Evolutionary conservation across 2,797 vertebrate genomes (phyloP), one percentile per base, ranked within the genome.

Genomic region (Mustela erminea): DNA sequence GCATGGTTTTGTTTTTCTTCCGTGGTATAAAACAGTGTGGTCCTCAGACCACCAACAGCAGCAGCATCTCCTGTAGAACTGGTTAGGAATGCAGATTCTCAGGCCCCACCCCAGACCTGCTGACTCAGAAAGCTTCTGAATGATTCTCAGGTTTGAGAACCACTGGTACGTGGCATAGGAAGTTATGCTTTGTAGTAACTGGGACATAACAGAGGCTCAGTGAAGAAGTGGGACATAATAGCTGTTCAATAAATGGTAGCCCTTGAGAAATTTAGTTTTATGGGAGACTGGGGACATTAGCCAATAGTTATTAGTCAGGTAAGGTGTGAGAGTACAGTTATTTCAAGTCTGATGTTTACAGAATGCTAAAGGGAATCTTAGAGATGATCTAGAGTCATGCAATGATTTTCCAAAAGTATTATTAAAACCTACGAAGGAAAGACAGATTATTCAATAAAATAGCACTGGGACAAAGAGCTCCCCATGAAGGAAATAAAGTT

Each of bases 91-190:
- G n/a, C 80, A n/a, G 15, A 54, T 46, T 72, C 60, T 83, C 7
- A 15, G 41, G 23, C 38, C 62, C 18, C 23, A 8, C 11, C 15
- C 38, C 29, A 46, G 60, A 93, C 38, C n/a, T 86, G 17, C 38
- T 83, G 10, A 87, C 3, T 75, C n/a, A 68, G 86, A 74, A 77
- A 20, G 20, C 27, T 90, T 91, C 27, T 27, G 52, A 32, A 25
- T 18, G 41, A 83, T 46, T 96, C 78, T 85, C 46, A 91, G 74
- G 58, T 93, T 93, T 96, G 35, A 78, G 62, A 88, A 20, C 3
- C 23, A 49, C 25, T 21, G 80, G 43, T 64, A 54, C 12, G 56
- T 32, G n/a, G 41, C 21, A 35, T 54, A 46, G 29, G n/a, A 49
- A 54, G 3, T 68, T 80, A 66, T 17, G 29, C 15, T n/a, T 66